phyloP scores from a whole-genome alignment of 2,888 invertebrate species.

The Tiliacea citrago region DNA sequence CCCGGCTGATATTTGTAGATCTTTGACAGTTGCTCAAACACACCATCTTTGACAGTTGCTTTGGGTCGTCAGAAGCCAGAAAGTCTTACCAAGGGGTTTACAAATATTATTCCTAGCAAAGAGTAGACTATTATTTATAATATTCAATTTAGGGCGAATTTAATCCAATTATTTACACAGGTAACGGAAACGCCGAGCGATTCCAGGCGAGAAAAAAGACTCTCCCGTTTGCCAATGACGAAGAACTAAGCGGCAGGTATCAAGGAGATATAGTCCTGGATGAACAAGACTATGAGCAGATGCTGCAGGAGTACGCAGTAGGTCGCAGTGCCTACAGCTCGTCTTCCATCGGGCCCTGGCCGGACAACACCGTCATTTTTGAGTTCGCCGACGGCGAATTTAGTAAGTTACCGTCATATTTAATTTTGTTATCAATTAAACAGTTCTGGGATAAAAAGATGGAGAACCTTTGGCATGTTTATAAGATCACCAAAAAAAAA shows the following conservation, averaged over 20 bases:
- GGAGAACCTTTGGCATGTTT: background rate
- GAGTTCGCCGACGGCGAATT: conserved; percentile 82
- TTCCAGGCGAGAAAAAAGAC: conserved; percentile 31
- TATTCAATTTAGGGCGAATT: background rate
- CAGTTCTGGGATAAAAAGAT: background rate
- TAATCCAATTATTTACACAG: conserved; percentile 15
- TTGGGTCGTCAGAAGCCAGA: no score
- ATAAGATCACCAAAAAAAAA: background rate
- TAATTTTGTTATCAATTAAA: background rate
- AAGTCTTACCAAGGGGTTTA: background rate
- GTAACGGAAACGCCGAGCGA: conserved; percentile 38
- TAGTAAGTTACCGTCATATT: conserved; percentile 71
- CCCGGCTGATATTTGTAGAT: no score
- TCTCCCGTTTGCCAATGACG: conserved; percentile 74
- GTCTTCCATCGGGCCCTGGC: conserved; percentile 82
- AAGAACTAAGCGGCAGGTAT: conserved; percentile 84
- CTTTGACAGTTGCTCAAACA: no score
- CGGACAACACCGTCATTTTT: conserved; percentile 81
- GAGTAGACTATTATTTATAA: background rate
- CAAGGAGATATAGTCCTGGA: conserved; percentile 86
- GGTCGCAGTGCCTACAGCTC: conserved; percentile 83
- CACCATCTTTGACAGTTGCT: no score
- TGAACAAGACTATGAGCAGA: conserved; percentile 79
- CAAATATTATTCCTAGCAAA: background rate
- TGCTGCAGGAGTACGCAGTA: conserved; percentile 78